Evolutionary conservation across 2,888 invertebrate genomes (phyloP).

Genomic region (Sepiola atlantica): DNA sequence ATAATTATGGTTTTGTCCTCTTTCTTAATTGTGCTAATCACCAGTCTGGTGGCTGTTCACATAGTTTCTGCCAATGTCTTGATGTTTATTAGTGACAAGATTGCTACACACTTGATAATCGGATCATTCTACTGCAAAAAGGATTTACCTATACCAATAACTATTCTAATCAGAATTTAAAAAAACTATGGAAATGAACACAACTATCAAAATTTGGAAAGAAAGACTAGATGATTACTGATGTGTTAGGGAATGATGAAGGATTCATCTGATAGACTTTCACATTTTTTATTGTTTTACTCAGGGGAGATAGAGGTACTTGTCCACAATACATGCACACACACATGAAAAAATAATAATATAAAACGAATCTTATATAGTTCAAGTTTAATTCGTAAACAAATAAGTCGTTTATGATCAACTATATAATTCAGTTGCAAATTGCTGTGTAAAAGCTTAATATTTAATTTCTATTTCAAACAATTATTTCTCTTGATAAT

Average conservation of each 20-base stretch:
- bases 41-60: constrained; percentile 32
- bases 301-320: neutral
- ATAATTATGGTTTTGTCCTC: constrained; percentile 32
- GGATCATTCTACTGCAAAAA: neutral
- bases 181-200: constrained; percentile 3
- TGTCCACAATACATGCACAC: neutral
- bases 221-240: neutral
- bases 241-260: neutral
- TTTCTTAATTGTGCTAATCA: constrained; percentile 32
- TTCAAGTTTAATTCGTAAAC: too few species aligned
- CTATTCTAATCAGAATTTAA: neutral
- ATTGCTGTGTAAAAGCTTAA: too few species aligned
- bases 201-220: neutral
- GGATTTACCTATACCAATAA: constrained; percentile 18
- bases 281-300: neutral
- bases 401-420: too few species aligned
- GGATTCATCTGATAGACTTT: neutral
- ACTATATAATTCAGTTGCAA: too few species aligned
- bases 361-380: neutral
- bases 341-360: neutral
- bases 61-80: constrained; percentile 32
- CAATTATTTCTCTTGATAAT: too few species aligned
- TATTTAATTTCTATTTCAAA: too few species aligned
- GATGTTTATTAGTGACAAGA: constrained; percentile 32
- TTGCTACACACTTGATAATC: constrained; percentile 20